These are phyloP conservation scores for Mesorhabditis spiculigera DNA, from an alignment of 2,888 invertebrate species.

Conservation along the genomic window DNA sequence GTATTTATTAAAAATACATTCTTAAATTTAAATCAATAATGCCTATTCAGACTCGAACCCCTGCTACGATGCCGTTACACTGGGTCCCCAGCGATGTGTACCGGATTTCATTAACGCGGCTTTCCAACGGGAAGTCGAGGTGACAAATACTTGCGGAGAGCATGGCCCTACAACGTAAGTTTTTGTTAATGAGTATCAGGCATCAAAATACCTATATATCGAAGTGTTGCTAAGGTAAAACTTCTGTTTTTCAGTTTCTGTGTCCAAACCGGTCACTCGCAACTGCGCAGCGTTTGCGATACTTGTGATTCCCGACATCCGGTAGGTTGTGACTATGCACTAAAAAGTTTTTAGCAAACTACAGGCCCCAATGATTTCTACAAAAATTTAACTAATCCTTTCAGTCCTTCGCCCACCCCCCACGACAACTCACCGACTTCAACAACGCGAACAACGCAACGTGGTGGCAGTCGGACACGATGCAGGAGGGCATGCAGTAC, in stretches of 20 bases:
- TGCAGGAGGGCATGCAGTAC: conserved; percentile 86
- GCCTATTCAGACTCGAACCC: conserved; percentile 33
- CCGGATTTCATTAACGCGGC: conserved; percentile 96
- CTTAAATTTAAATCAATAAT: not conserved
- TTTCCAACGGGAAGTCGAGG: conserved; percentile 80
- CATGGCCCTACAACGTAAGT: conserved; percentile 66
- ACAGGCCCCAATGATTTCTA: not conserved
- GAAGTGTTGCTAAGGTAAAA: not conserved
- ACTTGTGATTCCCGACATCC: conserved; percentile 49
- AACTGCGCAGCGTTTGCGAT: conserved; percentile 55
- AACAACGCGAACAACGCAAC: conserved; percentile 85
- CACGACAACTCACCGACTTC: conserved; percentile 76
- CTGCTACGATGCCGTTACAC: conserved; percentile 41
- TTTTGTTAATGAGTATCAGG: not conserved
- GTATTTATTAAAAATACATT: not conserved
- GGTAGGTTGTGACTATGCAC: conserved; percentile 21
- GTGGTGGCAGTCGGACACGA: conserved; percentile 98
- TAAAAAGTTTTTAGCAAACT: not conserved
- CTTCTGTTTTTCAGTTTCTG: conserved; percentile 68
- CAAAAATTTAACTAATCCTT: conserved; percentile 9
- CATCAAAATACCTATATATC: not conserved
- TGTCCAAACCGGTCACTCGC: conserved; percentile 78
- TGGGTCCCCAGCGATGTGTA: conserved; percentile 68
- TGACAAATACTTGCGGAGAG: conserved; percentile 92
- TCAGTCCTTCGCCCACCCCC: conserved; percentile 42